Base-by-base conservation (phyloP, 92 coral and sea anemone species). In the Siderastrea siderea region DNA sequence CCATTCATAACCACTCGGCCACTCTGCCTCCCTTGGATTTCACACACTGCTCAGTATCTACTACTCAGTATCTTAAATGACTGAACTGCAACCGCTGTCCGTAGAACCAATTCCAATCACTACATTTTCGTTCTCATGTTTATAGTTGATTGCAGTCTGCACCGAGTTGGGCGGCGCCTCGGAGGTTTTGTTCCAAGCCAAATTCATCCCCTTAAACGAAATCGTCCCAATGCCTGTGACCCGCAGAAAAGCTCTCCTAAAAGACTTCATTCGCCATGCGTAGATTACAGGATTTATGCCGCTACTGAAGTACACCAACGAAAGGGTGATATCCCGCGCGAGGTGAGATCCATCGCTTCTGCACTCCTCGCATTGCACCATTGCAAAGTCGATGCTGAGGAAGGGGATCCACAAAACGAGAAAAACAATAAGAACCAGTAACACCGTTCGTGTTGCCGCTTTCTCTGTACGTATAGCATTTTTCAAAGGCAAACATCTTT, bases 261-360 rank as follows among this genome's bases (percentile, higher is more conserved):
- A 95, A 49, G 89, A 91, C 58, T 81, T 77, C 1, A 95, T 82
- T 6, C 96, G 83, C 64, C 90, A 84, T 15, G 98, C 92, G 90
- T 95, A 95, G 11, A 95, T 68, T 6, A 89, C 54, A 7, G 98
- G 98, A 69, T 95, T 95, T 8, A 93, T 84, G 2, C 96, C 98
- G 19, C 95, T 88, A 71, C 98, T 93, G 64, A 95, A 95, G 78
- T 95, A 95, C 4, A 95, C 92, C 68, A 95, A 48, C 1, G 98
- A 75, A 15, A 95, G 92, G 14, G 93, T 71, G 45, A 93, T 61
- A 62, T 95, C 98, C 60, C 98, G 71, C 44, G 92, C 90, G 14
- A 93, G 69, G 71, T 91, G 93, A 81, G 85, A 71, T 4, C 6
- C 57, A 4, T 52, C 53, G 48, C 51, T 53, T 55, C 98, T 90